Base-by-base conservation (phyloP, 2,797 vertebrate species). In the Gymnoscopelus braueri region DNA sequence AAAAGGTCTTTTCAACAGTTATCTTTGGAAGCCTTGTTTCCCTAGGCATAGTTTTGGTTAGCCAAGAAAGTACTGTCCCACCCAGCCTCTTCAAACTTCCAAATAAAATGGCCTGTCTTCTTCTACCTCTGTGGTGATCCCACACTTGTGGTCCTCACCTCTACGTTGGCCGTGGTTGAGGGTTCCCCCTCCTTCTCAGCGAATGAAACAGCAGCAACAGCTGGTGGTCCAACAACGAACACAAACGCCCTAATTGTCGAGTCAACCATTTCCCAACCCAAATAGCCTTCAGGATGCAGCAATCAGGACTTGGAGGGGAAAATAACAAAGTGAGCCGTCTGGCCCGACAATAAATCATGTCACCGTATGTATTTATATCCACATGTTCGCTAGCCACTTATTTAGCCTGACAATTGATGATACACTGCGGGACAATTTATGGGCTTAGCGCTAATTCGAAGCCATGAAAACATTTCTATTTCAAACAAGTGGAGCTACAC, bases 11-110 rank as follows among this genome's bases (percentile, higher is more conserved):
- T 86, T 87, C 84, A 62, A 87, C 84, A 89, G 90, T 93, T 93
- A 91, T 94, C 91, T 89, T 92, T 93, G 92, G 91, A 93, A 83
- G 85, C 71, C 80, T 81, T 74, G 83, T 84, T 80, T 89, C 85
- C 88, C 86, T 51, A 81, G 88, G 78, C 88, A 92, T 93, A 91
- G 82, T 91, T 94, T 93, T 91, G 92, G 93, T 94, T 90, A 91
- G 90, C 88, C 90, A 86, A 69, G n/a, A 90, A 88, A 90, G 77
- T 74, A 69, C 79, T n/a, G 89, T 90, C 88, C 90, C 92, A 84
- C 93, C 93, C 92, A 90, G 82, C 75, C 73, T 84, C 85, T 88
- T 87, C 66, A 80, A 86, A 87, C 77, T 84, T 81, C 87, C 83
- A 92, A 89, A 89, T 90, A 85, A 92, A 92, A 79, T 66, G 67